A percentile compares a stretch with the other conserved stretches of the same genome.
Evolutionary conservation across 1,140 invertebrate genomes (phyloP).

Genomic region (Tachypleus tridentatus): DNA sequence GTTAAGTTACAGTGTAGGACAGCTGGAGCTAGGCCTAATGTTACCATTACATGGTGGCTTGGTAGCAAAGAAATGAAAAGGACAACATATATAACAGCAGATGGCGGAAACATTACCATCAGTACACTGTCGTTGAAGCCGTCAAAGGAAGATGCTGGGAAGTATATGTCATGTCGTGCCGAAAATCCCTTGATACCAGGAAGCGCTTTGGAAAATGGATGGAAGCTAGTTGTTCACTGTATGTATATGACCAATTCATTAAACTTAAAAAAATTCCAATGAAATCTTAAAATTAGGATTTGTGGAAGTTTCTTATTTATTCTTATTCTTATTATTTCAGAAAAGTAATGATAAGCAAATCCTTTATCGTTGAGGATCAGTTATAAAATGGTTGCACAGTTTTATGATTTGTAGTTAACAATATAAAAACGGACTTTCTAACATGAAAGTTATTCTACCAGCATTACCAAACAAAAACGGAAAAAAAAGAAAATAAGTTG

Average conservation of each 20-base stretch:
- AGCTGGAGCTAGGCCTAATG: conserved; percentile 67
- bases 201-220: conserved; percentile 61
- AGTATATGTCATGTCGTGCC: conserved; percentile 64
- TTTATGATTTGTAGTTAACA: too few species aligned
- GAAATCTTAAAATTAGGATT: too few species aligned
- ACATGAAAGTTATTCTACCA: too few species aligned
- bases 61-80: conserved; percentile 45
- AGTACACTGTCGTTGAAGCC: conserved; percentile 12
- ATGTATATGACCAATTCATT: conserved; percentile 36
- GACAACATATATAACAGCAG: conserved; percentile 2
- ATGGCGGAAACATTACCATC: neutral
- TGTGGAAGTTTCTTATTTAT: too few species aligned
- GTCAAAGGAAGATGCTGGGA: conserved; percentile 26
- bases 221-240: conserved; percentile 79
- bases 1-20: conserved; percentile 72
- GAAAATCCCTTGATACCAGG: conserved; percentile 57
- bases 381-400: too few species aligned
- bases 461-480: too few species aligned
- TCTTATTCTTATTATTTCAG: too few species aligned
- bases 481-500: too few species aligned
- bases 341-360: too few species aligned
- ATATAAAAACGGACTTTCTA: too few species aligned
- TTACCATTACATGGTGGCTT: conserved; percentile 72
- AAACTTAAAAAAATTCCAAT: too few species aligned
- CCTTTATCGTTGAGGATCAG: too few species aligned